These are phyloP conservation scores for Clinocottus analis DNA, from an alignment of 2,113 vertebrate genomes.

Conservation along the genomic window DNA sequence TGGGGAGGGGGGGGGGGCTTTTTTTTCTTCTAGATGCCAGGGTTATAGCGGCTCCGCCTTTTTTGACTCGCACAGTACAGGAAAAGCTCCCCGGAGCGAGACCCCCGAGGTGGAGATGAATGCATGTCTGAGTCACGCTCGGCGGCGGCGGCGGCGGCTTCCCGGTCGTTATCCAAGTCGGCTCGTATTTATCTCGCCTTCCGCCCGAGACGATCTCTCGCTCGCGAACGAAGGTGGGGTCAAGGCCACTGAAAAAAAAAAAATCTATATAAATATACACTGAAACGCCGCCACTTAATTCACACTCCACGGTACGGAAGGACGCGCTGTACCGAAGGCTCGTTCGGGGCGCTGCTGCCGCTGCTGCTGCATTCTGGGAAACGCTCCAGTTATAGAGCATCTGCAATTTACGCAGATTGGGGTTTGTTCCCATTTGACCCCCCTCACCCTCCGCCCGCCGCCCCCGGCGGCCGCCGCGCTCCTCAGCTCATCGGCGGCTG, in stretches of 20 bases:
- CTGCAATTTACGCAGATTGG: background rate
- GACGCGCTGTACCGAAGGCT: background rate
- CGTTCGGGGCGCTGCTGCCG: background rate
- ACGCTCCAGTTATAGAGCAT: background rate
- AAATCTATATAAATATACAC: too few relatives aligned
- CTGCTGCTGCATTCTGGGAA: constrained; percentile 19
- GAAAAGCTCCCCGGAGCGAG: background rate
- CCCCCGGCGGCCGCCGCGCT: too few relatives aligned
- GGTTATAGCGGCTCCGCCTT: background rate
- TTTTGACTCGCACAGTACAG: background rate
- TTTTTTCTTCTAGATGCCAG: constrained; percentile 49
- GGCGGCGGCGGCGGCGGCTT: background rate
- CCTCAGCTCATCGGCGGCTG: too few relatives aligned
- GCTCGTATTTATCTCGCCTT: background rate
- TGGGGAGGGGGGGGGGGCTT: too few relatives aligned
- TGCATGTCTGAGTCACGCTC: constrained; percentile 4
- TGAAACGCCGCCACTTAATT: background rate
- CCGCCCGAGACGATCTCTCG: background rate
- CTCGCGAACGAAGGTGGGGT: too few relatives aligned
- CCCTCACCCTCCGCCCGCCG: too few relatives aligned
- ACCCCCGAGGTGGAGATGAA: background rate
- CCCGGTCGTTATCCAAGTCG: background rate
- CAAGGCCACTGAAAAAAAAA: too few relatives aligned
- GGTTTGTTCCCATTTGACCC: background rate
- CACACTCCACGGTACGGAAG: background rate